These are phyloP conservation scores for Ophion obscuratus DNA, from an alignment of 2,888 invertebrate genomes.

Conservation along the genomic window DNA sequence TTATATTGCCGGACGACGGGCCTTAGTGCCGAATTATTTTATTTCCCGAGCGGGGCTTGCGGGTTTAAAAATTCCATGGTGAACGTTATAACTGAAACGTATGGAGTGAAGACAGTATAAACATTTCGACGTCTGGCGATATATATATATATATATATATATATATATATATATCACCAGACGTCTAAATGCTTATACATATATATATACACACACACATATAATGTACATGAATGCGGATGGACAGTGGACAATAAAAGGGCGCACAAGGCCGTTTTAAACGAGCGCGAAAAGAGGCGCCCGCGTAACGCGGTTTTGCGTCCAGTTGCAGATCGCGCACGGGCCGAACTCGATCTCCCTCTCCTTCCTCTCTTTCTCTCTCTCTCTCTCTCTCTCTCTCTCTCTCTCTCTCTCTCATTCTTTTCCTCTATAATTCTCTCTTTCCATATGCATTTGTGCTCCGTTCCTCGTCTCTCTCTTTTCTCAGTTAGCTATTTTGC, in stretches of 20 bases:
- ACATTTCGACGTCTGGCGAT: constrained; percentile 16
- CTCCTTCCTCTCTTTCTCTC: constrained; percentile 15
- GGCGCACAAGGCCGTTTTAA: constrained; percentile 51
- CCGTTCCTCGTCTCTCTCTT: constrained; percentile 30
- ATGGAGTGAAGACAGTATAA: not conserved
- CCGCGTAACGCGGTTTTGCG: constrained; percentile 62
- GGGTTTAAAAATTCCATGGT: constrained; percentile 57
- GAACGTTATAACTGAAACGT: constrained; percentile 32
- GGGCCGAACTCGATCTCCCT: constrained; percentile 42
- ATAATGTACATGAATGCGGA: not conserved
- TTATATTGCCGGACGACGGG: constrained; percentile 39
- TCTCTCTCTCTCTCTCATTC: constrained; percentile 12
- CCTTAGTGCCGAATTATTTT: constrained; percentile 57
- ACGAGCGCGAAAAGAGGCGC: constrained; percentile 58
- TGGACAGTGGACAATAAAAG: constrained; percentile 51
- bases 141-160: not conserved
- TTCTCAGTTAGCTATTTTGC: not conserved
- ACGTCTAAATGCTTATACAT: not conserved
- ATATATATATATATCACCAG: too few relatives aligned
- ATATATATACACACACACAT: not conserved
- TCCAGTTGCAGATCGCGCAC: constrained; percentile 59
- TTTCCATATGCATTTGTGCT: not conserved
- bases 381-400: constrained; percentile 22
- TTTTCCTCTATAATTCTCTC: constrained; percentile 20
- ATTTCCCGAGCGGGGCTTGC: constrained; percentile 38